Evolutionary conservation across 2,888 invertebrate species (phyloP), one percentile per base, ranked within the genome.

Genomic region (Uloborus plumipes): DNA sequence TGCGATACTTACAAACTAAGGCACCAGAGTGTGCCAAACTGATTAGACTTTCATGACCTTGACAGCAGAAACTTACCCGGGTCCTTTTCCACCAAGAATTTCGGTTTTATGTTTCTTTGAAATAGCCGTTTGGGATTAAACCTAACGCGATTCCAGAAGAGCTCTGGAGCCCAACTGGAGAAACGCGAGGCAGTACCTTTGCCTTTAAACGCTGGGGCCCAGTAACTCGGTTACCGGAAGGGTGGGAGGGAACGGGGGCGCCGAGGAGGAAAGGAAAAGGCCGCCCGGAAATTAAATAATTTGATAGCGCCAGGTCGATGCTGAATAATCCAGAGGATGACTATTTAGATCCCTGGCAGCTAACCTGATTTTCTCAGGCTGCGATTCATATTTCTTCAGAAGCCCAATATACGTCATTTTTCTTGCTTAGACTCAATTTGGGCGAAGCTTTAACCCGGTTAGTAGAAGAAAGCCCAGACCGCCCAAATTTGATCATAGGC

Each of bases 231-330:
- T 84, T 79, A 78, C 74, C 39, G 72, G 22, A 66, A 71, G 62
- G 22, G 83, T 53, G 72, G 49, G 64, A 47, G 47, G 64, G 53
- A 55, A 55, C 51, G 39, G 69, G 64, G 50, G 26, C 65, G 67
- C 62, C 61, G 49, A 20, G 67, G 39, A 50, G 66, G 76, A 76
- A 76, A 76, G 82, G 69, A 76, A 75, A 77, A 69, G 77, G 75
- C 73, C 78, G 70, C 78, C 78, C 67, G 78, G 84, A 85, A 85
- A 85, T 85, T 85, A 85, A 85, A 85, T 85, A 85, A 85, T 85
- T 85, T 85, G 85, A 85, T 85, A 85, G 82, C 77, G 82, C 71
- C 74, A 77, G 82, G 82, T 83, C 82, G 82, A 83, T 83, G 82
- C 69, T 83, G 82, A 83, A 83, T 83, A 83, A 83, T 77, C 82